Evolutionary conservation across 2,113 vertebrate genomes (phyloP).

Genomic region (Nematolebias whitei): DNA sequence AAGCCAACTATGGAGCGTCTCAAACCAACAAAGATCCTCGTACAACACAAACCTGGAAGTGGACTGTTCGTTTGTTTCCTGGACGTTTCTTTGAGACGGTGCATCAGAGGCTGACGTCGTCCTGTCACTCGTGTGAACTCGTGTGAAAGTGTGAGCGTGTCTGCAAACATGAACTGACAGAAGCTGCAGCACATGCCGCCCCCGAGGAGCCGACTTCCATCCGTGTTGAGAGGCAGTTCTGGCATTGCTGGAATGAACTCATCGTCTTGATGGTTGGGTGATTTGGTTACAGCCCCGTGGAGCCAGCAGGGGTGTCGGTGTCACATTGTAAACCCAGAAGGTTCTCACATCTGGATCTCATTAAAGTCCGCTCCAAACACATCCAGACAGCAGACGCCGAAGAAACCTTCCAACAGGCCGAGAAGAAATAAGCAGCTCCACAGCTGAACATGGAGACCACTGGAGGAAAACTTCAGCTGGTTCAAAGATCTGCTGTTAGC

Average conservation of each 20-base stretch:
- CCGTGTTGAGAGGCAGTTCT: constrained; percentile 16
- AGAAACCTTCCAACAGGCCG: constrained; percentile 44
- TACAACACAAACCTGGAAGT: too few relatives aligned
- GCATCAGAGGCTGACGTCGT: constrained; percentile 19
- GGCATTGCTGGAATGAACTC: constrained; percentile 31
- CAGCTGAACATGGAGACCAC: constrained; percentile 28
- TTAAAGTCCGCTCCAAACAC: constrained; percentile 63
- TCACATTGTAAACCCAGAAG: constrained; percentile 45
- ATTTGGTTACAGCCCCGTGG: constrained; percentile 35
- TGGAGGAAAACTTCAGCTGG: constrained; percentile 28
- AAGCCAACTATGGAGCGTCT: too few relatives aligned
- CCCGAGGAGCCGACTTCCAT: background rate
- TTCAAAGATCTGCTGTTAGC: constrained; percentile 32
- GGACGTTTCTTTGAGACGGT: too few relatives aligned
- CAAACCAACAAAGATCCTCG: too few relatives aligned
- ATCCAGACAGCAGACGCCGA: constrained; percentile 54
- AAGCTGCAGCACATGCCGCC: background rate
- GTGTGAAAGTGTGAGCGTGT: constrained; percentile 2
- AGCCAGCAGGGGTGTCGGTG: constrained; percentile 50
- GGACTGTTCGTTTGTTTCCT: too few relatives aligned
- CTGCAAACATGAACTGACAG: constrained; percentile 38
- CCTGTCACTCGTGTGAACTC: constrained; percentile 1
- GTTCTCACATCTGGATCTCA: constrained; percentile 68
- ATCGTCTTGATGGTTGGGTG: constrained; percentile 39
- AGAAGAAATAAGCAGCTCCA: constrained; percentile 50